A percentile compares a stretch with the other conserved stretches of the same genome.
These are phyloP conservation scores for Cyanistes caeruleus DNA, from an alignment of 2,113 vertebrate species.

Conservation along the genomic window DNA sequence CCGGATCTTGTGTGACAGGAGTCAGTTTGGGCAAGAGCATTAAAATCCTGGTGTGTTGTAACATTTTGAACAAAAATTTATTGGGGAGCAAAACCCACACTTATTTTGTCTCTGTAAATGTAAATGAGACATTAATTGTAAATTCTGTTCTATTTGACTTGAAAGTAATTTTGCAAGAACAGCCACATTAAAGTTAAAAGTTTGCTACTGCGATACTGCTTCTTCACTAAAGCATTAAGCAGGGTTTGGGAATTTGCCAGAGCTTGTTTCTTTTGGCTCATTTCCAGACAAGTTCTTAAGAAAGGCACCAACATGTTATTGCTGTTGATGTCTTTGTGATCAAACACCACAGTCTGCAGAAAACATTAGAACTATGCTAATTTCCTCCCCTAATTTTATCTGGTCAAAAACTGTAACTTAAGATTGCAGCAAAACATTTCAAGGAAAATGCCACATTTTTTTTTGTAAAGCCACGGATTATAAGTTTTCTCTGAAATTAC, in stretches of 20 bases:
- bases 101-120: not conserved
- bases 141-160: conserved; percentile 21
- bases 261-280: conserved; percentile 37
- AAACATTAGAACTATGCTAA: not conserved
- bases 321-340: conserved; percentile 23
- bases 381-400: not conserved
- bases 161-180: conserved; percentile 6
- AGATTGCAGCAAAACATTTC: not conserved
- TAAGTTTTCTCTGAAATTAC: not conserved
- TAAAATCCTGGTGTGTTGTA: not conserved
- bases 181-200: not conserved
- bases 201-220: conserved; percentile 23
- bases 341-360: not conserved
- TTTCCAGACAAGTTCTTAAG: conserved; percentile 41
- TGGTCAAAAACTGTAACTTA: not conserved
- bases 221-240: conserved; percentile 1
- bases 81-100: not conserved
- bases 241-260: conserved; percentile 31
- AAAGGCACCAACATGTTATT: conserved; percentile 8
- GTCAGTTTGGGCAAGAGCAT: not conserved
- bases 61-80: not conserved
- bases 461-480: not conserved
- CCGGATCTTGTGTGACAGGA: not conserved
- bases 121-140: not conserved
- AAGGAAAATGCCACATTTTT: not conserved